Conservation (phyloP, 2,797 vertebrate genomes). For the Brotula barbata region DNA sequence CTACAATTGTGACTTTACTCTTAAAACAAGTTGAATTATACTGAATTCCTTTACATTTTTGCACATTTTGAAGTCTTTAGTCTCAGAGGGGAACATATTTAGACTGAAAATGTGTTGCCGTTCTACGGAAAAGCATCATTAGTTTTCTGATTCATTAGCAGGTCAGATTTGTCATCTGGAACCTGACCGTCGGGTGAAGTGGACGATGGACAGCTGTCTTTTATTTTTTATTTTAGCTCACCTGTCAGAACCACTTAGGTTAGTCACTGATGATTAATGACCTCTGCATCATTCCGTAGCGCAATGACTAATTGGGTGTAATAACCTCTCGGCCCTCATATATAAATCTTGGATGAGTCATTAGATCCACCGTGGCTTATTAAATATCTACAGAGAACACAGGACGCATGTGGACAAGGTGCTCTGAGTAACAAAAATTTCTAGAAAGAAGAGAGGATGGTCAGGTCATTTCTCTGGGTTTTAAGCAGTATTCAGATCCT, state of each 20-base stretch:
- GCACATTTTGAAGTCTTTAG: too few relatives aligned
- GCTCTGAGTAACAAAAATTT: conserved; percentile 17
- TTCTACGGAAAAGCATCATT: too few relatives aligned
- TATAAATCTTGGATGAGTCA: conserved; percentile 32
- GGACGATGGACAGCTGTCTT: conserved; percentile 50
- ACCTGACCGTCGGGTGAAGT: conserved; percentile 15
- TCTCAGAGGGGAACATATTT: too few relatives aligned
- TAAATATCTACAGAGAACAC: conserved; percentile 21
- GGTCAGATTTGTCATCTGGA: conserved; percentile 1
- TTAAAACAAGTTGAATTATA: too few relatives aligned
- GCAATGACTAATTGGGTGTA: conserved; percentile 38
- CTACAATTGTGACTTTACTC: too few relatives aligned
- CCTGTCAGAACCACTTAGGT: conserved; percentile 41
- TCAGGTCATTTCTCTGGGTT: too few relatives aligned
- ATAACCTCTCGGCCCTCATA: conserved; percentile 20
- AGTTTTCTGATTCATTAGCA: conserved; percentile 1
- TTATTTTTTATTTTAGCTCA: conserved; percentile 33
- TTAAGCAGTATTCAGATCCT: too few relatives aligned
- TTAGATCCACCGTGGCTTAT: conserved; percentile 23
- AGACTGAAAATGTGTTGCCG: too few relatives aligned
- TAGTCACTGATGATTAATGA: conserved; percentile 27
- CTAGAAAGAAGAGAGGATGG: too few relatives aligned
- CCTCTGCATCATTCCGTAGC: conserved; percentile 27
- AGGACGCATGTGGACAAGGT: conserved; percentile 7
- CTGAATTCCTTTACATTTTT: too few relatives aligned